These are phyloP conservation scores for Monochamus saltuarius DNA, from an alignment of 1,140 invertebrate genomes.

Conservation along the genomic window DNA sequence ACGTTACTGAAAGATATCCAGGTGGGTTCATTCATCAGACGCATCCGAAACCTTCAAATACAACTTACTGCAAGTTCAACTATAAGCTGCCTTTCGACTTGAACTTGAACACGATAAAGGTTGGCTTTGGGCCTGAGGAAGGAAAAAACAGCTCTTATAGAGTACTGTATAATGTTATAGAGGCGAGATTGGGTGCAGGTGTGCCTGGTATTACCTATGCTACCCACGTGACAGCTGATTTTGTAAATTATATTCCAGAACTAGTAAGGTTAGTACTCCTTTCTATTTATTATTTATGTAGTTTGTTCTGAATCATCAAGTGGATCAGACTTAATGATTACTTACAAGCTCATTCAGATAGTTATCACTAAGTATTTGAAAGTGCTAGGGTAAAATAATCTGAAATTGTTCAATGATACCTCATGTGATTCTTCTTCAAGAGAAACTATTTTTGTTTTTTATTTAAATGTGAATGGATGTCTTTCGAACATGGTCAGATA, in stretches of 20 bases:
- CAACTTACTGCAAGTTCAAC: constrained; percentile 63
- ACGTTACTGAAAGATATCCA: constrained; percentile 1
- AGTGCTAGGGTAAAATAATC: no score
- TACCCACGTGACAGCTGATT: constrained; percentile 75
- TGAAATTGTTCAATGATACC: no score
- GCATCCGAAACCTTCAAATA: constrained; percentile 46
- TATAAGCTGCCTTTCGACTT: constrained; percentile 61
- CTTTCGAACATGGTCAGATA: no score
- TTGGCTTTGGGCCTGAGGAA: constrained; percentile 59
- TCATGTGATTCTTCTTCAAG: no score
- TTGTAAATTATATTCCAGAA: constrained; percentile 69
- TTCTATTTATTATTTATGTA: background rate
- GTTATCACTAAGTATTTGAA: no score
- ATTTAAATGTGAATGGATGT: no score
- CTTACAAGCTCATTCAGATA: no score
- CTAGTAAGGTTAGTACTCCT: constrained; percentile 56
- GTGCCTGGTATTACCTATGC: constrained; percentile 62
- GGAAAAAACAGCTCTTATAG: constrained; percentile 60
- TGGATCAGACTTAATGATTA: background rate
- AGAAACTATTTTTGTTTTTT: no score
- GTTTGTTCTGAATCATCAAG: background rate
- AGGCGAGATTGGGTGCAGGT: constrained; percentile 40
- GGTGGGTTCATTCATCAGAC: constrained; percentile 1
- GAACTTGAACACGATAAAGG: constrained; percentile 52
- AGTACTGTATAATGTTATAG: constrained; percentile 66